phyloP scores from a whole-genome alignment of 2,888 invertebrate species.

The Hyposoter dolosus region DNA sequence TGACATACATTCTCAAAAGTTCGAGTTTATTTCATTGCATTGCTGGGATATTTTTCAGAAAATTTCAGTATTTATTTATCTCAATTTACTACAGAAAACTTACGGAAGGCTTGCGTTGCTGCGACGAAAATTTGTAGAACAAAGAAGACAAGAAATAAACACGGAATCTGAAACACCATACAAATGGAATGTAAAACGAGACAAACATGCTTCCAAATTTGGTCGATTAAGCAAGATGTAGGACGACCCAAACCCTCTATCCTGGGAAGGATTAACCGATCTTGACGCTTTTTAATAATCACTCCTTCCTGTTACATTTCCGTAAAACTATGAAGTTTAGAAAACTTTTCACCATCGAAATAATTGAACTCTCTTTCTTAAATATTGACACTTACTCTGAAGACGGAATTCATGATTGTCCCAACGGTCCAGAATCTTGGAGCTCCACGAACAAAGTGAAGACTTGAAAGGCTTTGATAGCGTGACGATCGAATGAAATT shows the following conservation, averaged over 20 bases:
- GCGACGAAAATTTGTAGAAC: slow-evolving; percentile 41
- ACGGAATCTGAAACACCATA: slow-evolving; percentile 44
- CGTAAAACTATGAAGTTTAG: not conserved
- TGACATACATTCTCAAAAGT: not conserved
- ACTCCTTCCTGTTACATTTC: not conserved
- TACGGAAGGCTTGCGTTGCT: slow-evolving; percentile 17
- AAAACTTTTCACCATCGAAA: not conserved
- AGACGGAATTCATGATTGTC: slow-evolving; percentile 49
- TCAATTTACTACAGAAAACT: slow-evolving; percentile 17
- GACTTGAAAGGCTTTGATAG: not conserved
- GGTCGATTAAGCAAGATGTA: not conserved
- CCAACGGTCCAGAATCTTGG: not conserved
- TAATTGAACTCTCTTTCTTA: too few species aligned
- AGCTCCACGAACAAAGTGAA: slow-evolving; percentile 31
- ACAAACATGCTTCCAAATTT: not conserved
- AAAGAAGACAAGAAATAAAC: slow-evolving; percentile 29
- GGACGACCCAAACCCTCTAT: not conserved
- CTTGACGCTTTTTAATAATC: not conserved
- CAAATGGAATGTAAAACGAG: not conserved
- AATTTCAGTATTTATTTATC: not conserved
- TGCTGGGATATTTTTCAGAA: not conserved
- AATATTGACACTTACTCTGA: slow-evolving; percentile 43
- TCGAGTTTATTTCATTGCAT: not conserved
- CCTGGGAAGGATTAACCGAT: not conserved
- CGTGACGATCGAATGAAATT: slow-evolving; percentile 2